A percentile compares a stretch with the other conserved stretches of the same genome.
These are phyloP conservation scores for Hetaerina americana DNA, from an alignment of 1,140 invertebrate species.

Conservation along the genomic window DNA sequence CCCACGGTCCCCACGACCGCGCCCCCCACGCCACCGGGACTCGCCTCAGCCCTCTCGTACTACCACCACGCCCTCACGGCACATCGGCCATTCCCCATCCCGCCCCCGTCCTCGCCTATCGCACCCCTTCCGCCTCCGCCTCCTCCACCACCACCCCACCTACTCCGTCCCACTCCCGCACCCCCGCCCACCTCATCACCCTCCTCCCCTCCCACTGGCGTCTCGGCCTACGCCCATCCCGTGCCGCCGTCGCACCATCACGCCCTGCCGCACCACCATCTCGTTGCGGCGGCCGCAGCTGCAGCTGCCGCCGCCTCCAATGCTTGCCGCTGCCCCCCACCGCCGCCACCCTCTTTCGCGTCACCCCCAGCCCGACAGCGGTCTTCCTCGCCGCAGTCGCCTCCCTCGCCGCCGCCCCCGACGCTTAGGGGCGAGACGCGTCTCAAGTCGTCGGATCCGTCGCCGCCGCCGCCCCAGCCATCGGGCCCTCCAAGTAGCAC, in stretches of 20 bases:
- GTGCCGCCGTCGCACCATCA: conserved; percentile 25
- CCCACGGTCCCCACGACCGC: conserved; percentile 30
- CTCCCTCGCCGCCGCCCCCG: conserved; percentile 7
- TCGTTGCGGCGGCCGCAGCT: background rate
- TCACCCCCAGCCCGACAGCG: conserved; percentile 21
- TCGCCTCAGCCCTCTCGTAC: conserved; percentile 24
- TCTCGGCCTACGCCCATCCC: conserved; percentile 19
- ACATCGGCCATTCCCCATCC: conserved; percentile 10
- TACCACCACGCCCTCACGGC: conserved; percentile 5
- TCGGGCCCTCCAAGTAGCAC: conserved; percentile 13
- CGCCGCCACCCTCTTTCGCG: too few relatives aligned
- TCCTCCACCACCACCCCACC: conserved; percentile 10
- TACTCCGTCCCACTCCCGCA: conserved; percentile 21
- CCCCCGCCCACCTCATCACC: conserved; percentile 4
- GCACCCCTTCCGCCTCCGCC: conserved; percentile 4
- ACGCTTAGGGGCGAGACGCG: background rate
- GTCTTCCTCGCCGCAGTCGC: conserved; percentile 17
- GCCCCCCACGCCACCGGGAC: conserved; percentile 26
- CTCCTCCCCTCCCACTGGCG: too few relatives aligned
- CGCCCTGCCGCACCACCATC: conserved; percentile 7
- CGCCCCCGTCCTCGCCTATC: conserved; percentile 3
- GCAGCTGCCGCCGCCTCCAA: too few relatives aligned
- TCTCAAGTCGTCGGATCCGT: background rate
- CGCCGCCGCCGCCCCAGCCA: conserved; percentile 16
- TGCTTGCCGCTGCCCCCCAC: conserved; percentile 13